Evolutionary conservation across 1,140 invertebrate species (phyloP).

Genomic region (Drosophila kanapiae): DNA sequence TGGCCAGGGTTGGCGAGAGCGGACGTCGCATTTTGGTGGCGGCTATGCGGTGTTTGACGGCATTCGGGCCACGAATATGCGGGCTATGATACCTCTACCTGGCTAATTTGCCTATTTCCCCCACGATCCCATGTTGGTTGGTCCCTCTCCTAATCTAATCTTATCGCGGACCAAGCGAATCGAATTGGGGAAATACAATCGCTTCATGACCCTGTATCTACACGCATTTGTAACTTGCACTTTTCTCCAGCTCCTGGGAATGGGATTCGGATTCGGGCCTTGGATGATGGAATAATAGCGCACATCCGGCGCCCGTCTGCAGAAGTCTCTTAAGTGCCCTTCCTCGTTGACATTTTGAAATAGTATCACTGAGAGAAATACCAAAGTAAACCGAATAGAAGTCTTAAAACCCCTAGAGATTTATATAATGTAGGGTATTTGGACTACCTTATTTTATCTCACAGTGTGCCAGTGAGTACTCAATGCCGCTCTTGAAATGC

Average conservation of each 20-base stretch:
- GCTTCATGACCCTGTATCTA: slow-evolving; percentile 27
- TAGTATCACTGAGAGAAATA: slow-evolving; percentile 10
- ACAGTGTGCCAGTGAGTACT: slow-evolving; percentile 17
- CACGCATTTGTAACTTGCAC: slow-evolving; percentile 49
- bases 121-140: slow-evolving; percentile 13
- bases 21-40: slow-evolving; percentile 79
- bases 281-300: slow-evolving; percentile 29
- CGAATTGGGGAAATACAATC: slow-evolving; percentile 52
- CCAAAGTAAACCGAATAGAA: too few relatives aligned
- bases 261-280: neutral
- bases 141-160: slow-evolving; percentile 41
- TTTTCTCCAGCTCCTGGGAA: slow-evolving; percentile 28
- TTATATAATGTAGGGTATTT: too few relatives aligned
- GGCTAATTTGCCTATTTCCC: slow-evolving; percentile 65
- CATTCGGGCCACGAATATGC: slow-evolving; percentile 29
- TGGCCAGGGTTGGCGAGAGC: slow-evolving; percentile 84
- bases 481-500: slow-evolving; percentile 58
- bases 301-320: slow-evolving; percentile 73
- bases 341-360: slow-evolving; percentile 19
- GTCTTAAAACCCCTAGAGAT: too few relatives aligned
- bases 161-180: slow-evolving; percentile 24
- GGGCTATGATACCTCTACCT: slow-evolving; percentile 7
- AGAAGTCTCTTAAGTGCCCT: slow-evolving; percentile 72
- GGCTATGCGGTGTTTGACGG: slow-evolving; percentile 48
- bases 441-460: too few relatives aligned